Base-by-base conservation (phyloP, 2,888 invertebrate genomes). In the Dynastes maya region DNA sequence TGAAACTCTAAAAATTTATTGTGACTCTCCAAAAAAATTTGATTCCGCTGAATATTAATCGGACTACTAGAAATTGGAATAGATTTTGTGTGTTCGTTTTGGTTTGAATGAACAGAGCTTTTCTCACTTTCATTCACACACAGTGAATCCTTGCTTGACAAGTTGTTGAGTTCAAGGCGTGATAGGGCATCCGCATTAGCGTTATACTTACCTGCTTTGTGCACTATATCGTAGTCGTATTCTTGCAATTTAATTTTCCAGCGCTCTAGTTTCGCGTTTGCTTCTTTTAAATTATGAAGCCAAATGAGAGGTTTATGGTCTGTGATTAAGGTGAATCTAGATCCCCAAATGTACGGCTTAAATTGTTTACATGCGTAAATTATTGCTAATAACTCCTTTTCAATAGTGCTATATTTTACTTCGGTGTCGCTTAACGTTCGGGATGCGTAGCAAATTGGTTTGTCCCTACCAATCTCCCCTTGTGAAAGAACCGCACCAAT, bases 121-220 rank as follows among this genome's bases (percentile, higher is more conserved):
- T n/a, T n/a, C n/a, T n/a, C n/a, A 5, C 22, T 22, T 61, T 27
- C 6, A 3, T 4, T 16, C 8, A n/a, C 5, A 3, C 8, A 16
- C 13, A n/a, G 55, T 5, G 8, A 4, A 55, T n/a, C 16, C n/a
- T 27, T 27, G 61, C 8, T 61, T 70, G 8, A 49, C 70, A 16
- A 8, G 49, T 45, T 45, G 2, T 27, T 70, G 9, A 45, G 13
- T 70, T 70, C 27, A n/a, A 70, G n/a, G 9, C 49, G 2, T 70
- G 27, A 70, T 22, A n/a, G n/a, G n/a, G 70, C 70, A 53, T 70
- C 70, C 11, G 70, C 51, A 51, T 70, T 70, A 2, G 29, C 51
- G 22, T 70, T 70, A 22, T 70, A 70, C 22, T 70, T 70, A 16
- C 71, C 53, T 13, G 71, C 27, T 71, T 71, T 71, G 11, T 53